phyloP scores from a whole-genome alignment of 2,113 vertebrate genomes.

The Chrysemys picta region DNA sequence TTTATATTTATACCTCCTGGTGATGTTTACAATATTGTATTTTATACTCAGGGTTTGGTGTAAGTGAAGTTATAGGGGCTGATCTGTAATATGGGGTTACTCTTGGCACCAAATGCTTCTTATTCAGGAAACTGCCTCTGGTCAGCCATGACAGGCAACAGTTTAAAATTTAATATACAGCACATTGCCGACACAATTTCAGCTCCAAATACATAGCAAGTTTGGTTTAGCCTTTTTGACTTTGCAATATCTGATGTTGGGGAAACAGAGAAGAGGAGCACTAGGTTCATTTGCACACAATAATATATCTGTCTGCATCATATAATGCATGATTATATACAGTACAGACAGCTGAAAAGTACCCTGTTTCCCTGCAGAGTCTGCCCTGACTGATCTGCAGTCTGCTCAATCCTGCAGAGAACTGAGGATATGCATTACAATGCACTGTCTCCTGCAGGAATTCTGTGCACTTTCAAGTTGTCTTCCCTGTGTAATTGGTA shows the following conservation, averaged over 20 bases:
- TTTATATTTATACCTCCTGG: background rate
- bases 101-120: slow-evolving; percentile 8
- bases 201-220: background rate
- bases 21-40: background rate
- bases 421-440: slow-evolving; percentile 56
- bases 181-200: slow-evolving; percentile 29
- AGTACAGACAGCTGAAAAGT: slow-evolving; percentile 41
- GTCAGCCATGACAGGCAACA: slow-evolving; percentile 3
- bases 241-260: slow-evolving; percentile 38
- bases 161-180: slow-evolving; percentile 46
- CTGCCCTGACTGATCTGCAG: slow-evolving; percentile 61
- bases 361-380: slow-evolving; percentile 48
- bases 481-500: slow-evolving; percentile 46
- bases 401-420: slow-evolving; percentile 68
- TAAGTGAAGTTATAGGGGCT: background rate
- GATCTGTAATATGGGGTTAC: background rate
- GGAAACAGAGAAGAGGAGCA: background rate
- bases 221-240: slow-evolving; percentile 4
- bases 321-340: slow-evolving; percentile 46
- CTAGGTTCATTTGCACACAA: slow-evolving; percentile 41
- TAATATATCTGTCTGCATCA: slow-evolving; percentile 47
- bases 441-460: slow-evolving; percentile 44
- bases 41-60: background rate
- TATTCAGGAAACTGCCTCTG: slow-evolving; percentile 8
- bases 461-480: slow-evolving; percentile 45